Evolutionary conservation across 2,113 vertebrate species (phyloP).

Genomic region (Crotalus helleri): DNA sequence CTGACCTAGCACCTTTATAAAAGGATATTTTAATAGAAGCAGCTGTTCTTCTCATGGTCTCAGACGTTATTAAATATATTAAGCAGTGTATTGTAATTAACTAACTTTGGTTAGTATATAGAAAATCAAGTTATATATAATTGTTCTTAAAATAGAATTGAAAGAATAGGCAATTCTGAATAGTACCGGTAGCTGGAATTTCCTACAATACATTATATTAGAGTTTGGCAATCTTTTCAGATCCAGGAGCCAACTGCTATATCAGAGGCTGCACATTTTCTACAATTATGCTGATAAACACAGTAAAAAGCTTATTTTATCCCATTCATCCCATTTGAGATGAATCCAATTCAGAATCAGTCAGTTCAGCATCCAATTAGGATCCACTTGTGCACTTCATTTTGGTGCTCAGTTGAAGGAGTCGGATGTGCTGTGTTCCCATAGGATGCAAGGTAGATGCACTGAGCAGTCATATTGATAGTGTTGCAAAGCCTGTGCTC

Average conservation of each 20-base stretch:
- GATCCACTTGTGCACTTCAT: neutral
- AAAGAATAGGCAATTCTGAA: neutral
- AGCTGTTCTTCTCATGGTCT: neutral
- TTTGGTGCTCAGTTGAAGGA: neutral
- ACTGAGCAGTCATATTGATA: accelerated
- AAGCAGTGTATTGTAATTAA: neutral
- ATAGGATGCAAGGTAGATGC: neutral
- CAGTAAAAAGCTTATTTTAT: neutral
- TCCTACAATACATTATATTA: neutral
- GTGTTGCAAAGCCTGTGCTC: neutral
- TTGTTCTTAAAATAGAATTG: neutral
- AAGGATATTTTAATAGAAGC: neutral
- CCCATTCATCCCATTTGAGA: neutral
- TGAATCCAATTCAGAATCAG: neutral
- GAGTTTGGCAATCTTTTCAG: neutral
- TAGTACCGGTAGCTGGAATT: neutral
- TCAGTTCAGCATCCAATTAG: neutral
- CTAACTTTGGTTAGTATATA: neutral
- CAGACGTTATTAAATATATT: neutral
- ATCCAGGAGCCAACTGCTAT: neutral
- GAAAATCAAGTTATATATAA: neutral
- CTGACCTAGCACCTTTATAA: neutral
- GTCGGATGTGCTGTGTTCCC: neutral
- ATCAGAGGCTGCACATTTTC: neutral
- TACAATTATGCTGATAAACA: neutral